Base-by-base conservation (phyloP, 2,797 vertebrate species). In the Gadopsis marmoratus region DNA sequence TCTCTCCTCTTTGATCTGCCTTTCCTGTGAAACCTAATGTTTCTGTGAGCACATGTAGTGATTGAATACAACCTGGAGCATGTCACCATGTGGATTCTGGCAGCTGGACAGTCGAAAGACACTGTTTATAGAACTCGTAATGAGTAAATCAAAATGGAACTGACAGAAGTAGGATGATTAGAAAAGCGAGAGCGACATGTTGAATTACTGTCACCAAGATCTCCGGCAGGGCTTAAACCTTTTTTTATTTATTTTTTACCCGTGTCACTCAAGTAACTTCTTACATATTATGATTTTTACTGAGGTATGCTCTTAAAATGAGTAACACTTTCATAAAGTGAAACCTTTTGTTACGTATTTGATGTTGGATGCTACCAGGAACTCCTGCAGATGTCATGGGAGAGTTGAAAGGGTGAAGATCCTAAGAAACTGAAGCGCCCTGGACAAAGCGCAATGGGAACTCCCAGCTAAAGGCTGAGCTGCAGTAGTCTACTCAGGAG, bases 1-100 rank as follows among this genome's bases (percentile, higher is more conserved):
- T 75, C 59, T 48, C 33, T 74, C 19, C 26, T 29, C 74, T 90
- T 81, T 89, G 59, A 86, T 88, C 87, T 67, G 48, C 73, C 64
- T 73, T 55, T 69, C 59, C 26, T 26, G 26, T 26, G 17, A 35
- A 58, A 35, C 55, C 21, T 21, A 2, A 35, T 58, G 35, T 58
- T 35, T 21, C 55, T 58, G 55, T 58, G 17, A 58, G 31, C 31
- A 37, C 55, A 21, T 1, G 55, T 19, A 21, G 12, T 58, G 5
- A 21, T 21, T 58, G 31, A 35, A 19, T 58, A 31, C 55, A 29
- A 35, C 55, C 29, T 58, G 29, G 33, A 58, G 31, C 33, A 21
- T 48, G 9, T 48, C 47, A 48, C 48, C 48, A 47, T 48, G 47
- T 48, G 47, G 17, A 21, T 19, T 48, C 21, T 21, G 6, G 47